Conservation (phyloP, 64 coral and sea anemone species). For the Astreopora myriophthalma region DNA sequence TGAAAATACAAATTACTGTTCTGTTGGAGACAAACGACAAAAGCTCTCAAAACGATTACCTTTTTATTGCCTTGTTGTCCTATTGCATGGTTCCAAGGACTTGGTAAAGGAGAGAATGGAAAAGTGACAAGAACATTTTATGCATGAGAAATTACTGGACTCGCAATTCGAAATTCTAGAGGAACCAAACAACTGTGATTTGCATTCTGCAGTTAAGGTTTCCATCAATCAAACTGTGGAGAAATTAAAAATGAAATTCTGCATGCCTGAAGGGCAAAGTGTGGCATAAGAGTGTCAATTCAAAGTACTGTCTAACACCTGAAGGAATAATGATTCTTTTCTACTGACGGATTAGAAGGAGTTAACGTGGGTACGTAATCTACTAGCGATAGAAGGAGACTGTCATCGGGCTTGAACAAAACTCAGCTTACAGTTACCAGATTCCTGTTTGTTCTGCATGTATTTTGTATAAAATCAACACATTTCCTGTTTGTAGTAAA, state of each 20-base stretch:
- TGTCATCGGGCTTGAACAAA: too few relatives aligned
- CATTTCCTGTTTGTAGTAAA: too few relatives aligned
- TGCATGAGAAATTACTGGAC: slow-evolving; percentile 73
- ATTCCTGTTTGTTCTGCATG: too few relatives aligned
- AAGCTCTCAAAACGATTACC: slow-evolving; percentile 1
- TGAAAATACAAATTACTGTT: slow-evolving; percentile 49
- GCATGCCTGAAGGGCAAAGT: slow-evolving; percentile 40
- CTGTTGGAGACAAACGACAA: slow-evolving; percentile 35
- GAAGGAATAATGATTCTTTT: neutral
- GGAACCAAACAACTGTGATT: slow-evolving; percentile 59
- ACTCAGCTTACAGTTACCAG: too few relatives aligned
- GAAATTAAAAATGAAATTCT: slow-evolving; percentile 76
- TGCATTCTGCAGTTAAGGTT: slow-evolving; percentile 45
- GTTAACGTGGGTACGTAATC: too few relatives aligned
- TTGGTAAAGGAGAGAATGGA: slow-evolving; percentile 71
- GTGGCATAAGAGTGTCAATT: slow-evolving; percentile 68
- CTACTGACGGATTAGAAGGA: too few relatives aligned
- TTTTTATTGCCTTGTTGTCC: slow-evolving; percentile 45
- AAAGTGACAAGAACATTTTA: slow-evolving; percentile 71
- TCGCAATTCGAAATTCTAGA: slow-evolving; percentile 86
- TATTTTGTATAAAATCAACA: neutral
- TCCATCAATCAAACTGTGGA: slow-evolving; percentile 69
- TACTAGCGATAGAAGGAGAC: too few relatives aligned
- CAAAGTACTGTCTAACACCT: slow-evolving; percentile 68
- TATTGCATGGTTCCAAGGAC: slow-evolving; percentile 62